Conservation (phyloP, 2,113 vertebrate genomes). For the Lepisosteus osseus region DNA sequence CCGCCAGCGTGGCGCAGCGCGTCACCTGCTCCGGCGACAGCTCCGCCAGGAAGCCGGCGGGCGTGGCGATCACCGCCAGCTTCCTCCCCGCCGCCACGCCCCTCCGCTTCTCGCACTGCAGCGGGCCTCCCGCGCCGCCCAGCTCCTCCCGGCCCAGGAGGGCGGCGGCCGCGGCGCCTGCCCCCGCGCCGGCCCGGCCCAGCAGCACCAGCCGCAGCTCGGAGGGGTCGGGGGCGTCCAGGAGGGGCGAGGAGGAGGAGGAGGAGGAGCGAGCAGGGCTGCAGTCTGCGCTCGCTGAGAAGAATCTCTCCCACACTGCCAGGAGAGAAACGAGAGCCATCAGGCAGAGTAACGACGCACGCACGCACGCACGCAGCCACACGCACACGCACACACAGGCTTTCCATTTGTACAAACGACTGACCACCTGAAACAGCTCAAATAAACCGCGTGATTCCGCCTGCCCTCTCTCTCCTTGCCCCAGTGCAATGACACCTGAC, state of each 20-base stretch:
- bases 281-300: not conserved
- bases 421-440: too few species aligned
- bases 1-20: slow-evolving; percentile 54
- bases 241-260: slow-evolving; percentile 19
- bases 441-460: too few species aligned
- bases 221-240: not conserved
- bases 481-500: too few species aligned
- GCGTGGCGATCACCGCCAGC: slow-evolving; percentile 65
- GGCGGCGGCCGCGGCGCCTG: too few species aligned
- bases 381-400: too few species aligned
- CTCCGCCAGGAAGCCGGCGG: slow-evolving; percentile 63
- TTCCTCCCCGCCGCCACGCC: slow-evolving; percentile 37
- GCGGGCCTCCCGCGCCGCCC: slow-evolving; percentile 43
- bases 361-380: too few species aligned
- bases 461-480: too few species aligned
- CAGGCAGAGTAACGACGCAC: too few species aligned
- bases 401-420: too few species aligned
- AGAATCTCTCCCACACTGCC: not conserved
- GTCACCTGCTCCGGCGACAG: slow-evolving; percentile 52
- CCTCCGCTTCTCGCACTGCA: slow-evolving; percentile 54
- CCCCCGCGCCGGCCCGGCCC: slow-evolving; percentile 31
- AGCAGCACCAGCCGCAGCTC: slow-evolving; percentile 63
- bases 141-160: slow-evolving; percentile 60
- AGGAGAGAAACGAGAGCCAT: too few species aligned
- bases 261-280: slow-evolving; percentile 6